Conservation (phyloP, 1,140 invertebrate genomes). For the Tetramorium alpestre region DNA sequence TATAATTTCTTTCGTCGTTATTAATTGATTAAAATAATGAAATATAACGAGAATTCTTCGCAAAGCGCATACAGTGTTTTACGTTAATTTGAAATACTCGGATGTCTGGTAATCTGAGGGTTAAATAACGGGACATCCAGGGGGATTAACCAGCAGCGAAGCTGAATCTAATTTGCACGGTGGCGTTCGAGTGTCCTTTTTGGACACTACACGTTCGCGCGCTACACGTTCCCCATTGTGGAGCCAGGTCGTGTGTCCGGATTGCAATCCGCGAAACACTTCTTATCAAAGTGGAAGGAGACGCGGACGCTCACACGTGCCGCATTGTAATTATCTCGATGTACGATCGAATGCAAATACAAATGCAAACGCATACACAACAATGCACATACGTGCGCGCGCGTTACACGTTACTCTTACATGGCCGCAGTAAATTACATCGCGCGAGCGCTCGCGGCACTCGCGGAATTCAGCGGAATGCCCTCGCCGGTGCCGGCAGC, state of each 20-base stretch:
- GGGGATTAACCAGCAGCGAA: conserved; percentile 6
- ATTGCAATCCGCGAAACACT: conserved; percentile 46
- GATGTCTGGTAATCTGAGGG: not conserved
- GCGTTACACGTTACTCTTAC: conserved; percentile 23
- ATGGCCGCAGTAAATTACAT: conserved; percentile 33
- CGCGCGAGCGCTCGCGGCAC: conserved; percentile 22
- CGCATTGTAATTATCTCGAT: conserved; percentile 45
- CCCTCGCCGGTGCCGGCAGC: not conserved
- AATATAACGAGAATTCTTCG: not conserved
- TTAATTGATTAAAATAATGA: not conserved
- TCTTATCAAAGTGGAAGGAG: conserved; percentile 43
- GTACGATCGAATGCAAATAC: conserved; percentile 21
- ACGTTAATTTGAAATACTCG: conserved; percentile 23
- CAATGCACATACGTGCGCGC: too few relatives aligned
- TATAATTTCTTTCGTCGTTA: not conserved
- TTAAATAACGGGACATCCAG: conserved; percentile 6
- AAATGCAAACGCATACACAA: not conserved
- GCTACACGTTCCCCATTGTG: not conserved
- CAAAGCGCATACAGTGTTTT: not conserved
- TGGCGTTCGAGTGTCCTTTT: conserved; percentile 14
- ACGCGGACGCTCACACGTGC: not conserved
- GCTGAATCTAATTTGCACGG: conserved; percentile 28
- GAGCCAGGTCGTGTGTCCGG: conserved; percentile 24
- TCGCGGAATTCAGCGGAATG: conserved; percentile 48
- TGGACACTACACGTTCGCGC: too few relatives aligned